phyloP scores from a whole-genome alignment of 1,140 invertebrate genomes.

The Formica exsecta region DNA sequence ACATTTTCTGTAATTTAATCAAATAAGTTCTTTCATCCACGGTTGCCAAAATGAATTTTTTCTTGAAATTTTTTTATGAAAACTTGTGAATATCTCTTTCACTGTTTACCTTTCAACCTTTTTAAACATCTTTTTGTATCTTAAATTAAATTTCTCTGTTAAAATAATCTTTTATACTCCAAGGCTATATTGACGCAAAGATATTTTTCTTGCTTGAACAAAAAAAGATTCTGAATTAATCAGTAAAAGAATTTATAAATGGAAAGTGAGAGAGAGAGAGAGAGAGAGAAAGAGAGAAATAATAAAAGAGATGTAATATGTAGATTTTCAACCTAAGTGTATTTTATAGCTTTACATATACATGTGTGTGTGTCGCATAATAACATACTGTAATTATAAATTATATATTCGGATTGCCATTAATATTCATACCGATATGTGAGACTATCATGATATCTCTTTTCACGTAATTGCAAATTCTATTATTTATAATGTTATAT shows the following conservation, averaged over 20 bases:
- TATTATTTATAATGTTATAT: constrained; percentile 28
- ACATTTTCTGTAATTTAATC: constrained; percentile 29
- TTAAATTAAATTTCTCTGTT: constrained; percentile 10
- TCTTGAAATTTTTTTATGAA: not conserved
- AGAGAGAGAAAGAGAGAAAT: not conserved
- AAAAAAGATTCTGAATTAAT: not conserved
- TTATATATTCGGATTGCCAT: not conserved
- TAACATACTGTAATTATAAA: constrained; percentile 21
- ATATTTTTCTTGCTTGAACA: constrained; percentile 6
- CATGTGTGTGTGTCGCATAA: not conserved
- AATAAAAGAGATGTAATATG: not conserved
- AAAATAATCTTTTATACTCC: not conserved
- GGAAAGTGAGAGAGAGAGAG: not conserved
- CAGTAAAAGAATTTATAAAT: not conserved
- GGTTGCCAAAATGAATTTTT: not conserved
- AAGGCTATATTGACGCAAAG: not conserved
- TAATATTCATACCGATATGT: constrained; percentile 33
- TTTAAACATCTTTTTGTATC: constrained; percentile 20
- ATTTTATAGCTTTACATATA: not conserved
- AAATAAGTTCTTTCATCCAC: not conserved
- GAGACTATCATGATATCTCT: constrained; percentile 27
- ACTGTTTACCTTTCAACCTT: constrained; percentile 6
- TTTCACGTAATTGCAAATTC: constrained; percentile 39
- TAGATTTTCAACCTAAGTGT: constrained; percentile 9
- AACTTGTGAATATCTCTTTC: constrained; percentile 9